Percentiles rank a stretch among this genome's conserved stretches.
Conservation (phyloP, 1,140 invertebrate genomes). For the Drosophila pruinosa region DNA sequence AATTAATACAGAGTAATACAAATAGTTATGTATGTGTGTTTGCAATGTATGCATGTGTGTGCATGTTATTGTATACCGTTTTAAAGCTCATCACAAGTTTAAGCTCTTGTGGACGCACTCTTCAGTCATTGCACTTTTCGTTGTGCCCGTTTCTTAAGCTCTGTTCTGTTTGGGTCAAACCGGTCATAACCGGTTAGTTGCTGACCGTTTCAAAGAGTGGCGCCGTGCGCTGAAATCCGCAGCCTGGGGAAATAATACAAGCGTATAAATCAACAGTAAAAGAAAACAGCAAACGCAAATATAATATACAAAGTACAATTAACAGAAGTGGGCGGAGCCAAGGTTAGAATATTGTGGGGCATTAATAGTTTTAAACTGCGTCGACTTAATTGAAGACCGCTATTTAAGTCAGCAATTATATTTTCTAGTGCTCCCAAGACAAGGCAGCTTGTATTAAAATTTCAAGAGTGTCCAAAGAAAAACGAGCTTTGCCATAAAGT, state of each 20-base stretch:
- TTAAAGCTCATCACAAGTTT: conserved; percentile 32
- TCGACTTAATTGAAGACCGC: neutral
- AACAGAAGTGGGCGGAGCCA: neutral
- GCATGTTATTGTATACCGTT: neutral
- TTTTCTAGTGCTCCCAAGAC: neutral
- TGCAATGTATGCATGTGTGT: neutral
- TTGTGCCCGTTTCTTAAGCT: conserved; percentile 44
- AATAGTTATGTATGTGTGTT: too few relatives aligned
- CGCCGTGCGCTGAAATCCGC: conserved; percentile 23
- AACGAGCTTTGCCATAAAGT: neutral
- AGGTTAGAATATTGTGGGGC: neutral
- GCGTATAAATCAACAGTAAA: conserved; percentile 6
- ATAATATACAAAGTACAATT: neutral
- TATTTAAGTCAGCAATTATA: neutral
- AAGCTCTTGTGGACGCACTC: conserved; percentile 39
- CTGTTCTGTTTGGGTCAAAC: conserved; percentile 23
- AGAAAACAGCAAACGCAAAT: conserved; percentile 4
- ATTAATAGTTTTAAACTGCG: conserved; percentile 15
- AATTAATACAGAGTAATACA: conserved; percentile 45
- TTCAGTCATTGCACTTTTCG: conserved; percentile 65
- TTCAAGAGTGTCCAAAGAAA: neutral
- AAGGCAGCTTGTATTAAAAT: neutral
- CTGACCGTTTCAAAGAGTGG: conserved; percentile 45
- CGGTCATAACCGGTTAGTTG: conserved; percentile 56
- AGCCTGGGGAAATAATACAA: conserved; percentile 32